Evolutionary conservation across 2,888 invertebrate species (phyloP).

Genomic region (Drymonia ruficornis): DNA sequence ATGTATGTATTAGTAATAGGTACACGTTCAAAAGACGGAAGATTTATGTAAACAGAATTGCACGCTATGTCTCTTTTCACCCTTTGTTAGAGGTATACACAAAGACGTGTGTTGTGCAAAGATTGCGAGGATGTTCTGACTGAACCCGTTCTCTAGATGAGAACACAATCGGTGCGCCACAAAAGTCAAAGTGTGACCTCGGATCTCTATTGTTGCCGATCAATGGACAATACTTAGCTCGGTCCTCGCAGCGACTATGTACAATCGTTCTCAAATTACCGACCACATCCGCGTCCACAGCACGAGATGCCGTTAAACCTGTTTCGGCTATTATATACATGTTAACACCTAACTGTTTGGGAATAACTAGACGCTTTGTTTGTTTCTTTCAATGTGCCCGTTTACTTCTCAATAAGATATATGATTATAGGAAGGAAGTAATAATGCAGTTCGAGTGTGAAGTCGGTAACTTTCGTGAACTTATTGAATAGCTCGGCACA

Average conservation of each 20-base stretch:
- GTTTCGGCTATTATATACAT: constrained; percentile 49
- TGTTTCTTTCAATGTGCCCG: constrained; percentile 9
- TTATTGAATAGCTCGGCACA: constrained; percentile 52
- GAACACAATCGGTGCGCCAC: constrained; percentile 62
- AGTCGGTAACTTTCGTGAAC: constrained; percentile 20
- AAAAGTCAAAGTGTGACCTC: constrained; percentile 61
- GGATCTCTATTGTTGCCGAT: constrained; percentile 57
- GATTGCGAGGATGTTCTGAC: constrained; percentile 57
- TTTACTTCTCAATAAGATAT: neutral
- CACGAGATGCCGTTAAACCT: constrained; percentile 57
- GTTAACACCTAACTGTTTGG: constrained; percentile 55
- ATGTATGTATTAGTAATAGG: too few species aligned
- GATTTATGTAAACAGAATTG: too few species aligned
- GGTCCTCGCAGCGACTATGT: constrained; percentile 37
- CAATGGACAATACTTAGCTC: constrained; percentile 53
- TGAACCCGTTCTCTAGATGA: constrained; percentile 56
- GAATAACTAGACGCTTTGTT: constrained; percentile 27
- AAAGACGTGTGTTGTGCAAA: constrained; percentile 11
- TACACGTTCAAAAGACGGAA: too few species aligned
- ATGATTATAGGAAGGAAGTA: constrained; percentile 6
- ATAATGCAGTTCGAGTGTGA: constrained; percentile 18
- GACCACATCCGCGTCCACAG: constrained; percentile 54
- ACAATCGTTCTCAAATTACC: constrained; percentile 55
- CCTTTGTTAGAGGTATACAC: neutral
- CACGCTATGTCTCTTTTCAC: neutral